Percentiles rank a stretch among this genome's conserved stretches.
Conservation (phyloP, 2,888 invertebrate species). For the Theodoxus fluviatilis region DNA sequence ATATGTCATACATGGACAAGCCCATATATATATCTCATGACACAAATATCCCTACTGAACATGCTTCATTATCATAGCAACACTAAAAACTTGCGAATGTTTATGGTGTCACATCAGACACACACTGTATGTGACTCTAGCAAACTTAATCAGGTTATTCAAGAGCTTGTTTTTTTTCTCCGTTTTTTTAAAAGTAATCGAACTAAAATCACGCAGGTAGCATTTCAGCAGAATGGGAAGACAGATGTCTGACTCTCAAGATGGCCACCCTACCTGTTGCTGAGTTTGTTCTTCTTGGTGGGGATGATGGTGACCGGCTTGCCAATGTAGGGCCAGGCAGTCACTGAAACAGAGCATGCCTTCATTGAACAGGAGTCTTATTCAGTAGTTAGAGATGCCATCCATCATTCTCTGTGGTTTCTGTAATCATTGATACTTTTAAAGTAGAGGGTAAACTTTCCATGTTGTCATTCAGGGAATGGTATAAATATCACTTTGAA, state of each 20-base stretch:
- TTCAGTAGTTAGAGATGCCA: not conserved
- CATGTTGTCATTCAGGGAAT: no score
- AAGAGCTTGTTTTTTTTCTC: not conserved
- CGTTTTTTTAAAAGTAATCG: not conserved
- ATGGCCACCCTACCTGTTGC: slow-evolving; percentile 73
- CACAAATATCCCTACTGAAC: no score
- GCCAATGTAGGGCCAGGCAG: slow-evolving; percentile 85
- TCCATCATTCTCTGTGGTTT: not conserved
- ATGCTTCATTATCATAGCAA: no score
- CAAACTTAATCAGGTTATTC: not conserved
- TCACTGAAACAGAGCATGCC: slow-evolving; percentile 70
- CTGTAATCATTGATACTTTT: not conserved
- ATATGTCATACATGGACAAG: no score
- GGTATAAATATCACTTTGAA: no score
- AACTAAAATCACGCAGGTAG: not conserved
- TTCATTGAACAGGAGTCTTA: not conserved
- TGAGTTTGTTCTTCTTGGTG: slow-evolving; percentile 88
- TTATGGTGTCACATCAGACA: no score
- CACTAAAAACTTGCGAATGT: no score
- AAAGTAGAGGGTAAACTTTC: not conserved
- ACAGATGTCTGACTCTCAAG: no score
- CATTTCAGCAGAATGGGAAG: no score
- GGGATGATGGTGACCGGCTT: slow-evolving; percentile 90
- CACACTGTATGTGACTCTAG: no score
- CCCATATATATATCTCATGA: no score